A percentile compares a stretch with the other conserved stretches of the same genome.
These are phyloP conservation scores for Escarpia spicata DNA, from an alignment of 2,888 invertebrate genomes.

Conservation along the genomic window DNA sequence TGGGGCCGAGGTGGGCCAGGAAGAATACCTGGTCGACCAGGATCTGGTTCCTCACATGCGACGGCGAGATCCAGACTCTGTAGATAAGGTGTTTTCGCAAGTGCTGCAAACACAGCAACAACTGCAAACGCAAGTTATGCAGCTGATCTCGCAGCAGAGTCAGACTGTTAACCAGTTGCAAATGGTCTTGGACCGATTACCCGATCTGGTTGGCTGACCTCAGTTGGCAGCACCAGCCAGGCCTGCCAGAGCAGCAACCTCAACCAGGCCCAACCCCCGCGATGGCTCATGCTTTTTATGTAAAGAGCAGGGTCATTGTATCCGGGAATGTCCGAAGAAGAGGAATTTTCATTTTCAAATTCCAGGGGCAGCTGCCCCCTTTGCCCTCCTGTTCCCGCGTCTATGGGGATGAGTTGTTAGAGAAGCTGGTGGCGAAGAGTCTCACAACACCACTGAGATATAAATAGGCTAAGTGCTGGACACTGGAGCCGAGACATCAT, in stretches of 20 bases:
- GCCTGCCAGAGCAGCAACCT: neutral
- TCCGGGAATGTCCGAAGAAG: neutral
- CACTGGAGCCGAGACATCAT: too few species aligned
- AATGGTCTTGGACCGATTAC: neutral
- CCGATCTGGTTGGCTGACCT: neutral
- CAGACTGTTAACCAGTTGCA: neutral
- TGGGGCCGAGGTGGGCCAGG: neutral
- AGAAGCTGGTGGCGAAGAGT: too few species aligned
- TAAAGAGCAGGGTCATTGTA: neutral
- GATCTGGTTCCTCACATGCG: neutral
- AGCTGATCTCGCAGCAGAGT: neutral
- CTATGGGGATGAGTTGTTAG: too few species aligned
- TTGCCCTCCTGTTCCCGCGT: too few species aligned
- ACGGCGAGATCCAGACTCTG: neutral
- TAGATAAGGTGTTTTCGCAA: neutral
- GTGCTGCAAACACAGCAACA: neutral
- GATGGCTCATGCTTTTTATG: neutral
- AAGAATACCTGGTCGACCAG: neutral
- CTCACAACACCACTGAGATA: too few species aligned
- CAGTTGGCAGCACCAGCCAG: too few species aligned
- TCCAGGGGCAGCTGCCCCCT: too few species aligned
- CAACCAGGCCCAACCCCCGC: neutral
- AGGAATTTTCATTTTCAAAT: neutral
- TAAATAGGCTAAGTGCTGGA: too few species aligned
- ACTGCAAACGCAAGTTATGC: neutral